These are phyloP conservation scores for Timandra comae DNA, from an alignment of 2,888 invertebrate species.

Conservation along the genomic window DNA sequence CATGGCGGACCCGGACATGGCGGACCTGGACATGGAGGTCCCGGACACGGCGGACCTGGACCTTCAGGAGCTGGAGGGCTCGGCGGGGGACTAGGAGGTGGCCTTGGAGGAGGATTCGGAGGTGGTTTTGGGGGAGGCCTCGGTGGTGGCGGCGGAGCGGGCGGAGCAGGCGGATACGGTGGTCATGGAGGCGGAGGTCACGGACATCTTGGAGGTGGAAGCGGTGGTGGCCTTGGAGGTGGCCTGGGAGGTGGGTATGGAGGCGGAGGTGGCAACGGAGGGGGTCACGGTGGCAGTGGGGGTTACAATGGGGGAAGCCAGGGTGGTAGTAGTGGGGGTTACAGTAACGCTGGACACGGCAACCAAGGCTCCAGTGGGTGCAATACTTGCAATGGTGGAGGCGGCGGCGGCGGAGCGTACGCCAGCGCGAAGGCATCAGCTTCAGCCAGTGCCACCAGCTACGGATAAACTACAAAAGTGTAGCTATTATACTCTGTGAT, in stretches of 20 bases:
- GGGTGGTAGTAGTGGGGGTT: constrained; percentile 23
- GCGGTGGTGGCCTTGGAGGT: background rate
- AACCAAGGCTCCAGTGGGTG: constrained; percentile 8
- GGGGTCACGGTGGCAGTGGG: constrained; percentile 6
- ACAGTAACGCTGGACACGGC: constrained; percentile 9
- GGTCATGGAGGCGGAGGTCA: background rate
- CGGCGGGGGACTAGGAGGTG: background rate
- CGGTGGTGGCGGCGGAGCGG: background rate
- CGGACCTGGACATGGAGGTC: too few species aligned
- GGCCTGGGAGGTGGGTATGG: background rate
- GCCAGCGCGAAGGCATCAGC: constrained; percentile 51
- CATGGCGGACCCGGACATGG: constrained; percentile 23
- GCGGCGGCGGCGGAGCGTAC: constrained; percentile 36
- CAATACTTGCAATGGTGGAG: constrained; percentile 18
- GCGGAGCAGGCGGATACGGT: too few species aligned
- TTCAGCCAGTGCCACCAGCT: constrained; percentile 36
- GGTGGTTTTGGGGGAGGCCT: background rate
- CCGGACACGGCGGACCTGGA: background rate
- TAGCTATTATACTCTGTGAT: background rate
- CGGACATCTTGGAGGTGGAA: too few species aligned
- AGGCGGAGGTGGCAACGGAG: background rate
- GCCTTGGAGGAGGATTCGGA: background rate
- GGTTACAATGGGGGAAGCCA: constrained; percentile 12
- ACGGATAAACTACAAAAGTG: constrained; percentile 29
- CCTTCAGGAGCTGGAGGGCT: too few species aligned